Evolutionary conservation across 2,888 invertebrate species (phyloP), one percentile per base, ranked within the genome.

Genomic region (Helobdella robusta): DNA sequence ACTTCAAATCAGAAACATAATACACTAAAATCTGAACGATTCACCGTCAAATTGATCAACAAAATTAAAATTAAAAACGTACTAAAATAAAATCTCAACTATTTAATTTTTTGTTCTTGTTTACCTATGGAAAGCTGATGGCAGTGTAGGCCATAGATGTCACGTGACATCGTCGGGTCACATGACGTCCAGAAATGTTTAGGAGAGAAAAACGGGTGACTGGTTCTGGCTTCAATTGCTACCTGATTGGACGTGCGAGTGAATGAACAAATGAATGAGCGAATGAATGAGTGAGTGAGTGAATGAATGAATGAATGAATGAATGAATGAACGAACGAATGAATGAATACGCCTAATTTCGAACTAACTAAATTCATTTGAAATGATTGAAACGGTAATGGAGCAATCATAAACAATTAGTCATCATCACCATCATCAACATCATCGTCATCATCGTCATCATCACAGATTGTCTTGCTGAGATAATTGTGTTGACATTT

Each of bases 201-300:
- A 23, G n/a, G 46, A 25, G 44, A 58, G 65, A 65, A 65, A 25
- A 65, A 65, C n/a, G 65, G 65, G 48, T 65, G 59, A 35, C n/a
- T 23, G 28, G 46, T 25, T 5, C 52, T 23, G 20, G 46, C 48
- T 20, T 58, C 59, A 23, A 65, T 36, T 34, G 25, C 46, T 28
- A 65, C 56, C 65, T 65, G 65, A 20, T 15, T n/a, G 32, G 30
- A 34, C n/a, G 20, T 30, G 40, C n/a, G 15, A 36, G 4, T 6
- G 5, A 4, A 28, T 1, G 28, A 11, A 25, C 6, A 5, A 8
- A 11, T 56, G 4, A 6, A 23, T 4, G 58, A 36, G 36, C 25
- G 40, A 25, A 34, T 25, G 18, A 15, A 25, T 2, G 2, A 30
- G 30, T 15, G 30, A n/a, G 28, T 2, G 2, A 58, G 5, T 11